These are phyloP conservation scores for Bimastos eiseni DNA, from an alignment of 2,888 invertebrate species.

Conservation along the genomic window DNA sequence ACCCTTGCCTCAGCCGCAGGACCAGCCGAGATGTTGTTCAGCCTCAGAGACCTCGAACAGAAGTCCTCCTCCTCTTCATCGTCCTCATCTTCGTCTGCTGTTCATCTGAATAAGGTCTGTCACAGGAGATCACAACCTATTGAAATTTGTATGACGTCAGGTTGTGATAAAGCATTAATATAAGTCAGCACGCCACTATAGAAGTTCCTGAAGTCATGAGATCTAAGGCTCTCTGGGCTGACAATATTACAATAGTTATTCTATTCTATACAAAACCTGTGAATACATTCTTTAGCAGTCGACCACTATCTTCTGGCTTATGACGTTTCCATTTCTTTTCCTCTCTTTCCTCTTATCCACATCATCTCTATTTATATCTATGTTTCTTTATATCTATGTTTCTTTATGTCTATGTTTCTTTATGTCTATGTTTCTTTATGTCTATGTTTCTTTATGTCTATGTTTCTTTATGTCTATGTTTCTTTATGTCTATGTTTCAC, in stretches of 20 bases:
- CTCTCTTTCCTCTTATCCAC: too few species aligned
- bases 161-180: background rate
- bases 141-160: background rate
- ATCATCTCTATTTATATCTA: too few species aligned
- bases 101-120: background rate
- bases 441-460: too few species aligned
- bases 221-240: background rate
- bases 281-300: background rate
- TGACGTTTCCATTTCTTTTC: too few species aligned
- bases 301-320: too few species aligned
- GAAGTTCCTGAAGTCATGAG: background rate
- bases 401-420: too few species aligned
- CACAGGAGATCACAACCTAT: background rate
- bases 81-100: background rate
- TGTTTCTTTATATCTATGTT: too few species aligned
- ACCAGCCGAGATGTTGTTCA: background rate
- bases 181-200: background rate
- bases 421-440: too few species aligned
- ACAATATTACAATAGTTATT: background rate
- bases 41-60: slow-evolving; percentile 1
- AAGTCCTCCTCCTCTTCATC: background rate
- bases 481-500: too few species aligned
- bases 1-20: background rate
- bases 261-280: background rate
- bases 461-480: too few species aligned